phyloP scores from a whole-genome alignment of 1,140 invertebrate genomes.

The Conus betulinus region DNA sequence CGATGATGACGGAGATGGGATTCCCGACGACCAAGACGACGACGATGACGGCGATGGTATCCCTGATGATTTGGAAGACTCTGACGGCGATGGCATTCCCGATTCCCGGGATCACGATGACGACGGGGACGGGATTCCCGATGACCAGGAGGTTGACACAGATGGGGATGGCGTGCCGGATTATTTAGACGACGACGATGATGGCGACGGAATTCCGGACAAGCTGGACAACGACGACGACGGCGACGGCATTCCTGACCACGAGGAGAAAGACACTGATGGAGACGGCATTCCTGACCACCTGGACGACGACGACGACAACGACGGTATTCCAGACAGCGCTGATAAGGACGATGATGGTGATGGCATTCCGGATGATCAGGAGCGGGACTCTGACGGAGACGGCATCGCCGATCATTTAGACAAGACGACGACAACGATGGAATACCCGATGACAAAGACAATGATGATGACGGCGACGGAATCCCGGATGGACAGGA shows the following conservation, averaged over 20 bases:
- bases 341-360: conserved; percentile 64
- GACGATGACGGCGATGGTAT: conserved; percentile 70
- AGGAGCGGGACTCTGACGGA: conserved; percentile 61
- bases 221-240: conserved; percentile 55
- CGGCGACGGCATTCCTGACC: conserved; percentile 57
- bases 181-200: conserved; percentile 58
- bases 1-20: conserved; percentile 65
- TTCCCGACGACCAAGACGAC: conserved; percentile 64
- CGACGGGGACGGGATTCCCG: conserved; percentile 68
- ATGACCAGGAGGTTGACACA: conserved; percentile 60
- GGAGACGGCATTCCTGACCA: conserved; percentile 67
- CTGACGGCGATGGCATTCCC: conserved; percentile 57
- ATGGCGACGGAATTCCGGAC: conserved; percentile 62
- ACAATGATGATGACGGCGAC: conserved; percentile 66
- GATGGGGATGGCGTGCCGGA: conserved; percentile 66
- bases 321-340: conserved; percentile 69
- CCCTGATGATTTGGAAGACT: conserved; percentile 64
- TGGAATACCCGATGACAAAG: conserved; percentile 61
- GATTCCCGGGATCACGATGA: conserved; percentile 56
- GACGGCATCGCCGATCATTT: conserved; percentile 66
- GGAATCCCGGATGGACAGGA: conserved; percentile 62
- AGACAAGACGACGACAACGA: conserved; percentile 69
- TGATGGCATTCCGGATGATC: conserved; percentile 64
- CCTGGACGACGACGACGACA: conserved; percentile 62
- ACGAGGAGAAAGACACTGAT: conserved; percentile 57